phyloP scores from a whole-genome alignment of 2,113 vertebrate species.

The Rhadina sibilatrix region DNA sequence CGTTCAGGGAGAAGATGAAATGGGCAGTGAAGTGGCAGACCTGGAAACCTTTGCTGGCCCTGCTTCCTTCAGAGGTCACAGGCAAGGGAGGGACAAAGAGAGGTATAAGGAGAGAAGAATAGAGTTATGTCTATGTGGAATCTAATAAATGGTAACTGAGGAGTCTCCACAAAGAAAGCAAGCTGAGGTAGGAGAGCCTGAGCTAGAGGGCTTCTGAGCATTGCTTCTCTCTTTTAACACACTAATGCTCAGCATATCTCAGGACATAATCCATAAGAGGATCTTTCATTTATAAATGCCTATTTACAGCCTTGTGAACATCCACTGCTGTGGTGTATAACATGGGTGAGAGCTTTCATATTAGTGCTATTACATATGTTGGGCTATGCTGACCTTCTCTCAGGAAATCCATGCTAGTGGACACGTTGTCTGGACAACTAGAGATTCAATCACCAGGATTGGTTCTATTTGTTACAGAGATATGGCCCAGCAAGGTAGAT shows the following conservation, averaged over 20 bases:
- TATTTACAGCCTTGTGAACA: neutral
- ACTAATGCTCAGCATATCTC: slow-evolving; percentile 1
- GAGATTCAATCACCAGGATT: neutral
- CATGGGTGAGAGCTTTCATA: rapidly evolving
- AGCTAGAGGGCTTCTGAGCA: slow-evolving; percentile 8
- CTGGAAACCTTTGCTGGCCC: slow-evolving; percentile 65
- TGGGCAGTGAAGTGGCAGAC: slow-evolving; percentile 55
- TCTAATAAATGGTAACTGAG: neutral
- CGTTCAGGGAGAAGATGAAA: slow-evolving; percentile 75
- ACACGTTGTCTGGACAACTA: neutral
- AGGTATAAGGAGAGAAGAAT: neutral
- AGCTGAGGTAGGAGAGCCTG: neutral
- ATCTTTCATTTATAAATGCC: neutral
- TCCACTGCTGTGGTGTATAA: neutral
- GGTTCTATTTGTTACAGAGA: neutral
- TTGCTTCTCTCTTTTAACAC: neutral
- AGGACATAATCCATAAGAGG: neutral
- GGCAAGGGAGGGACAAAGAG: neutral
- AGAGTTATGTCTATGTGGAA: neutral
- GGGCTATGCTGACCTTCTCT: neutral
- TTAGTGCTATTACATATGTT: neutral
- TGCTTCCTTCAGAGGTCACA: neutral
- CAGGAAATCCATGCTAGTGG: neutral
- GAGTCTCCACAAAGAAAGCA: neutral
- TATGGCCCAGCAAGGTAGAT: neutral